Conservation (phyloP, 2,113 vertebrate genomes). For the Brachionichthys hirsutus region DNA sequence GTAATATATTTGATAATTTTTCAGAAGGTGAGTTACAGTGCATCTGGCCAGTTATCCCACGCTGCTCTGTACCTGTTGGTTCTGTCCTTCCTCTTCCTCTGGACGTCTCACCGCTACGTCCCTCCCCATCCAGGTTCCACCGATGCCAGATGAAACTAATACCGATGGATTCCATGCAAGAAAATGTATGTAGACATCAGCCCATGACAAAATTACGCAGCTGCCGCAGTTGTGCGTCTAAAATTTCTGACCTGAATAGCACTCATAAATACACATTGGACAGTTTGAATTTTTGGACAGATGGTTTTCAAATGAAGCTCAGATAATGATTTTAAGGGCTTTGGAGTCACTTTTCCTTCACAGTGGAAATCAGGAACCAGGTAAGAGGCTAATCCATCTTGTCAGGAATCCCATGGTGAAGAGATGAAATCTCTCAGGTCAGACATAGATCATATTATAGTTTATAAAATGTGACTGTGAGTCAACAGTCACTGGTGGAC, state of each 20-base stretch:
- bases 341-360: slow-evolving; percentile 48
- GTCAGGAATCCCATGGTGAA: slow-evolving; percentile 54
- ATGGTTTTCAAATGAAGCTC: slow-evolving; percentile 75
- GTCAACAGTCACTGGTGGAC: no score
- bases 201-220: slow-evolving; percentile 73
- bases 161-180: slow-evolving; percentile 62
- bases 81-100: slow-evolving; percentile 32
- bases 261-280: slow-evolving; percentile 74
- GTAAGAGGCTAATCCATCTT: slow-evolving; percentile 60
- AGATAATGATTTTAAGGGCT: slow-evolving; percentile 67
- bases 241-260: slow-evolving; percentile 72
- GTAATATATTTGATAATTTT: not conserved
- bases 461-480: no score
- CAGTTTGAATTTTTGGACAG: slow-evolving; percentile 75
- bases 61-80: slow-evolving; percentile 24
- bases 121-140: slow-evolving; percentile 47
- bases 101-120: slow-evolving; percentile 26
- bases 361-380: slow-evolving; percentile 55
- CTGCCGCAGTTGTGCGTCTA: slow-evolving; percentile 77
- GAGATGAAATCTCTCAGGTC: slow-evolving; percentile 1
- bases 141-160: slow-evolving; percentile 70
- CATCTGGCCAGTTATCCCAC: slow-evolving; percentile 25
- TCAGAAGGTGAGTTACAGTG: slow-evolving; percentile 28
- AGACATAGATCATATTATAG: slow-evolving; percentile 30
- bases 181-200: slow-evolving; percentile 48